Evolutionary conservation across 2,888 invertebrate species (phyloP), one percentile per base, ranked within the genome.

Genomic region (Agrochola circellaris): DNA sequence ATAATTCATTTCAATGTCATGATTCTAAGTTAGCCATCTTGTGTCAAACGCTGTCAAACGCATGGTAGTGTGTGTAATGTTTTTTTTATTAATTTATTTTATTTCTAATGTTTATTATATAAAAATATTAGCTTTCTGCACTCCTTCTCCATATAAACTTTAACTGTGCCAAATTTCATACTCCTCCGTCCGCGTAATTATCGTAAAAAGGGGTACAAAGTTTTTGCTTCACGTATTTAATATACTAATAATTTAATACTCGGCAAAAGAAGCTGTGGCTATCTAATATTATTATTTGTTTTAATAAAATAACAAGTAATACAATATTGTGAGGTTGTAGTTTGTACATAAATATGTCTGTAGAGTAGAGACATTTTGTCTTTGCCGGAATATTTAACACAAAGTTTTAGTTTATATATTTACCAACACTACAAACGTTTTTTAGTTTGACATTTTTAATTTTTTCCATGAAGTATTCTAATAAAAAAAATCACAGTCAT

Each of bases 161-260:
- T n/a, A n/a, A n/a, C n/a, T n/a, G n/a, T n/a, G n/a, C n/a, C n/a
- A n/a, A n/a, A n/a, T n/a, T n/a, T n/a, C n/a, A n/a, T n/a, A n/a
- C n/a, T n/a, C n/a, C n/a, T n/a, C n/a, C n/a, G n/a, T n/a, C n/a
- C n/a, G n/a, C n/a, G n/a, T n/a, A n/a, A n/a, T n/a, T n/a, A n/a
- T n/a, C n/a, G n/a, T n/a, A n/a, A n/a, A n/a, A n/a, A n/a, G n/a
- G n/a, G n/a, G n/a, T n/a, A n/a, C n/a, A n/a, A n/a, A n/a, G n/a
- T n/a, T n/a, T n/a, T n/a, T n/a, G n/a, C n/a, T n/a, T n/a, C n/a
- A n/a, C n/a, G n/a, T n/a, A n/a, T n/a, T n/a, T n/a, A n/a, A n/a
- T n/a, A n/a, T n/a, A n/a, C n/a, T n/a, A n/a, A n/a, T 54, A 42
- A 75, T 65, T 71, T 4, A 54, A 30, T 75, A 66, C 20, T 34